Percentiles rank a stretch among this genome's conserved stretches.
phyloP scores from a whole-genome alignment of 2,888 invertebrate genomes.

The Caenorhabditis sp. region DNA sequence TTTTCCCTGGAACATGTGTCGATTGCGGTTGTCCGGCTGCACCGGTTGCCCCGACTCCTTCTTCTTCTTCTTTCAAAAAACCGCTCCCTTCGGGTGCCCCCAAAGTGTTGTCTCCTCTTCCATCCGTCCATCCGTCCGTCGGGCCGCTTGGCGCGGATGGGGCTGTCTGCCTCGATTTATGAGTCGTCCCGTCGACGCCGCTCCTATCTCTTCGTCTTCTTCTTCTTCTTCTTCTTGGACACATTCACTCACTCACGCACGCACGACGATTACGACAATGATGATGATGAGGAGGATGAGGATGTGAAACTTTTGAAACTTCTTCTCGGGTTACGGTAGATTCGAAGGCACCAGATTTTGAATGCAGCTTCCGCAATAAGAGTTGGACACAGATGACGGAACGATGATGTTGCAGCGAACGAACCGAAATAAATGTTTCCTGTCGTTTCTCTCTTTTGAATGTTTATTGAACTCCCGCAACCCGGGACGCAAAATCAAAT shows the following conservation, averaged over 20 bases:
- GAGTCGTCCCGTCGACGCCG: slow-evolving; percentile 52
- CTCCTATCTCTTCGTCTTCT: slow-evolving; percentile 24
- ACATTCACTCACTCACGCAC: slow-evolving; percentile 33
- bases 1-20: slow-evolving; percentile 40
- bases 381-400: neutral
- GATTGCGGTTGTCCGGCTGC: slow-evolving; percentile 43
- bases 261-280: slow-evolving; percentile 27
- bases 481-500: neutral
- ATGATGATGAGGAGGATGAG: slow-evolving; percentile 37
- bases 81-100: slow-evolving; percentile 55
- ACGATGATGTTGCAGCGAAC: too few species aligned
- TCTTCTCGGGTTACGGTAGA: slow-evolving; percentile 25
- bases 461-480: neutral
- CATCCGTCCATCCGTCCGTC: slow-evolving; percentile 47
- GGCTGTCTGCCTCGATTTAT: slow-evolving; percentile 57
- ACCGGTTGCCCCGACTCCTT: slow-evolving; percentile 28
- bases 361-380: too few species aligned
- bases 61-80: slow-evolving; percentile 36
- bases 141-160: slow-evolving; percentile 59
- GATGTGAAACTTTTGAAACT: slow-evolving; percentile 45
- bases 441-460: too few species aligned
- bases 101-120: slow-evolving; percentile 53
- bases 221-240: slow-evolving; percentile 39
- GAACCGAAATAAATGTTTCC: too few species aligned
- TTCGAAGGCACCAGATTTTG: neutral